Conservation (phyloP, 2,888 invertebrate species). For the Leptinotarsa rubiginosa region DNA sequence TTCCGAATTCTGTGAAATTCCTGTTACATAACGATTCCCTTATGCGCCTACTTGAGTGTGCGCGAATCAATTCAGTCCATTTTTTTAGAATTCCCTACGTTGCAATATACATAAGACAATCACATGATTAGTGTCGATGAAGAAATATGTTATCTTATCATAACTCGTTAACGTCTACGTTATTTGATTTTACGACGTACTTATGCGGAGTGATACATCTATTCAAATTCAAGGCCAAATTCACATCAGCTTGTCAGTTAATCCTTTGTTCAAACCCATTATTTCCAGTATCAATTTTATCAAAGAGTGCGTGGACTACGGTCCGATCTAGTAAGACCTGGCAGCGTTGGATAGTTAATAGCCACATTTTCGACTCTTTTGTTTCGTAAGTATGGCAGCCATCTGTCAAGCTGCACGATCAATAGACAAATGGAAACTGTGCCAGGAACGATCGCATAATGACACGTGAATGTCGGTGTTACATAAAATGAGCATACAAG, state of each 20-base stretch:
- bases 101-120: constrained; percentile 4
- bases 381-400: constrained; percentile 5
- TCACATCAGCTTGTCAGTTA: constrained; percentile 5
- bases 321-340: neutral
- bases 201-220: neutral
- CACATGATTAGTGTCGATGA: constrained; percentile 18
- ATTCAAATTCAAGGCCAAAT: constrained; percentile 24
- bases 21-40: constrained; percentile 15
- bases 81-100: neutral
- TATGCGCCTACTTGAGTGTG: neutral
- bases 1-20: neutral
- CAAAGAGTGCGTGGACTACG: neutral
- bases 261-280: constrained; percentile 1
- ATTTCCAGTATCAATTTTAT: constrained; percentile 4
- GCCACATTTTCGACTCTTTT: neutral
- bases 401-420: constrained; percentile 25
- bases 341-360: neutral
- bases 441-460: constrained; percentile 39
- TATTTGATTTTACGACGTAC: constrained; percentile 10
- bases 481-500: constrained; percentile 33
- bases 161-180: neutral
- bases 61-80: neutral
- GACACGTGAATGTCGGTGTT: constrained; percentile 38
- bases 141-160: constrained; percentile 12
- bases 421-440: constrained; percentile 38